Evolutionary conservation across 2,888 invertebrate genomes (phyloP).

Genomic region (Selenia dentaria): DNA sequence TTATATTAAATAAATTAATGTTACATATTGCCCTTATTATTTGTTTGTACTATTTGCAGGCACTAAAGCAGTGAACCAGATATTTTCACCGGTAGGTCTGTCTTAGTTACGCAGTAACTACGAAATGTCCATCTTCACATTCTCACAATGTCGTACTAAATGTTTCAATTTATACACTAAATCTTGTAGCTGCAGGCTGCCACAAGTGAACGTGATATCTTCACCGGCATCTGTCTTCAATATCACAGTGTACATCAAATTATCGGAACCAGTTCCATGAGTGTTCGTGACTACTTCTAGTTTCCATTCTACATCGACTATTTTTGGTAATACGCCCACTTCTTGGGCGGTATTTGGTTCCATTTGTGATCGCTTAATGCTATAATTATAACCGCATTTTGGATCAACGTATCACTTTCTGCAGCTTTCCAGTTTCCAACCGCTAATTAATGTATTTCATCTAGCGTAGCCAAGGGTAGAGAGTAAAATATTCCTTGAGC

Average conservation of each 20-base stretch:
- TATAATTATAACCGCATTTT: too few species aligned
- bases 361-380: too few species aligned
- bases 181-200: constrained; percentile 86
- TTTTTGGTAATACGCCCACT: constrained; percentile 69
- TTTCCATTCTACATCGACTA: constrained; percentile 85
- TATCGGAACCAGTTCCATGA: constrained; percentile 68
- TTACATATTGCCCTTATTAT: too few species aligned
- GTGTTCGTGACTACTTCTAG: constrained; percentile 79
- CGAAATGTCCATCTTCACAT: constrained; percentile 65
- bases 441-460: too few species aligned
- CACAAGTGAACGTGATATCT: constrained; percentile 85
- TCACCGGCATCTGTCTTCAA: constrained; percentile 70
- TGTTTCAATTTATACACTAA: constrained; percentile 88
- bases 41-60: too few species aligned
- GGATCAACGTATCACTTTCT: too few species aligned
- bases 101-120: constrained; percentile 44
- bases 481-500: too few species aligned
- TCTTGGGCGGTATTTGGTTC: constrained; percentile 41
- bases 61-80: too few species aligned
- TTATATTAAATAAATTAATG: too few species aligned
- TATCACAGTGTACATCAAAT: constrained; percentile 71
- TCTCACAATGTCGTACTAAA: constrained; percentile 86
- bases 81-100: too few species aligned
- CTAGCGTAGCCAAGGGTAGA: too few species aligned
- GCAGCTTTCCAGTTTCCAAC: too few species aligned